These are phyloP conservation scores for Falco columbarius DNA, from an alignment of 2,797 vertebrate species.

Conservation along the genomic window DNA sequence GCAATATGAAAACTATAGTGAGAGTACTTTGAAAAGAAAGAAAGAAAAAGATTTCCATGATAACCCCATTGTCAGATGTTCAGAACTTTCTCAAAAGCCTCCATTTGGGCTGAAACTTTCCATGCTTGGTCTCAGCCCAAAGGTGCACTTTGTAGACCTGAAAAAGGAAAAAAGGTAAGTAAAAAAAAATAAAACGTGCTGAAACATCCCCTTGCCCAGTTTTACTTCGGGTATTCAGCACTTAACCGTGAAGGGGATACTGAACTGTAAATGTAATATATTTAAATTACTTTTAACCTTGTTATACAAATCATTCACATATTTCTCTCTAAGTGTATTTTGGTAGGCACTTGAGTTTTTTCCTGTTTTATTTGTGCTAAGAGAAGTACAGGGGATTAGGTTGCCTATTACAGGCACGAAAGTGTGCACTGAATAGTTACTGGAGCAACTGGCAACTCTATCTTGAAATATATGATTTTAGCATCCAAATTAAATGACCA, in stretches of 20 bases:
- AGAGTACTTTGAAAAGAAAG: slow-evolving; percentile 66
- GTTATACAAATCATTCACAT: background rate
- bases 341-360: background rate
- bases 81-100: slow-evolving; percentile 74
- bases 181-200: slow-evolving; percentile 70
- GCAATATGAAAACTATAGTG: slow-evolving; percentile 54
- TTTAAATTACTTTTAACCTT: slow-evolving; percentile 21
- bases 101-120: slow-evolving; percentile 75
- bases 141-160: slow-evolving; percentile 73
- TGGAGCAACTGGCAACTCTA: slow-evolving; percentile 19
- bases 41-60: slow-evolving; percentile 69
- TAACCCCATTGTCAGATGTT: slow-evolving; percentile 74
- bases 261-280: slow-evolving; percentile 51
- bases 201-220: slow-evolving; percentile 65
- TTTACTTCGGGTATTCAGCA: slow-evolving; percentile 66
- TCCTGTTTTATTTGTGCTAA: background rate
- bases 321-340: background rate
- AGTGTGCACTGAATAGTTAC: background rate
- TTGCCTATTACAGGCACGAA: background rate
- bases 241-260: slow-evolving; percentile 43
- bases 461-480: slow-evolving; percentile 26
- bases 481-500: background rate
- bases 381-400: background rate
- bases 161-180: slow-evolving; percentile 75
- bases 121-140: slow-evolving; percentile 74